Conservation (phyloP, 2,888 invertebrate species). For the Drosophila sordidula region DNA sequence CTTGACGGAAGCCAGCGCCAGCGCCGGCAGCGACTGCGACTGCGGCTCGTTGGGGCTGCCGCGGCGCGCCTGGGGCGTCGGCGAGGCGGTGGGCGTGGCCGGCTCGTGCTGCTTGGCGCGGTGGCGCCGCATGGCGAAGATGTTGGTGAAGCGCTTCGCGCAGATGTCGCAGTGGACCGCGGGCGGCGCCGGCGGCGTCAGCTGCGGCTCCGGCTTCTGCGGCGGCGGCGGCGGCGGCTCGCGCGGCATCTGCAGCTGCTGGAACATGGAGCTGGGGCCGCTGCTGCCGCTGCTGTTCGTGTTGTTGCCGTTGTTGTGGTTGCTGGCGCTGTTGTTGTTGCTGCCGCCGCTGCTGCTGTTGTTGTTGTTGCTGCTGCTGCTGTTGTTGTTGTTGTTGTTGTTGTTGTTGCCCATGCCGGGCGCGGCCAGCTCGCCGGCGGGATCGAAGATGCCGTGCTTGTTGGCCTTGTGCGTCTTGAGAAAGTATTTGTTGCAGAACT, state of each 20-base stretch:
- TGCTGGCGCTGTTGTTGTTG: constrained; percentile 43
- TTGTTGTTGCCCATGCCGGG: constrained; percentile 34
- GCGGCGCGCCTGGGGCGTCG: constrained; percentile 37
- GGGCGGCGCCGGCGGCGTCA: constrained; percentile 61
- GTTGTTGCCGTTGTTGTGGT: constrained; percentile 36
- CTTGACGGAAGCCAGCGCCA: constrained; percentile 38
- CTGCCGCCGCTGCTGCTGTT: constrained; percentile 29
- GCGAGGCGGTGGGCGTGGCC: constrained; percentile 37
- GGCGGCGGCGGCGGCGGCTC: constrained; percentile 49
- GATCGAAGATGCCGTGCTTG: constrained; percentile 96
- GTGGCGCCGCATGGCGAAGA: constrained; percentile 90
- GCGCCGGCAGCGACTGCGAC: constrained; percentile 9
- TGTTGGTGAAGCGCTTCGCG: constrained; percentile 90
- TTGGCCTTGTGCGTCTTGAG: constrained; percentile 99
- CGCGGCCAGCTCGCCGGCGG: constrained; percentile 64
- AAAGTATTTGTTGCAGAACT: constrained; percentile 99
- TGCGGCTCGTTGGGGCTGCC: constrained; percentile 51
- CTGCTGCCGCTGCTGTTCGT: constrained; percentile 46
- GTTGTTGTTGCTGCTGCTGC: constrained; percentile 18
- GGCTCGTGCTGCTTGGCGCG: constrained; percentile 88
- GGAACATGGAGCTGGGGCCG: constrained; percentile 65
- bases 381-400: constrained; percentile 43
- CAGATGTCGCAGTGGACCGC: constrained; percentile 89
- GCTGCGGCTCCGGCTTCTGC: constrained; percentile 45
- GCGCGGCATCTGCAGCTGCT: constrained; percentile 56